Evolutionary conservation across 2,797 vertebrate species (phyloP).

Genomic region (Podarcis lilfordi): DNA sequence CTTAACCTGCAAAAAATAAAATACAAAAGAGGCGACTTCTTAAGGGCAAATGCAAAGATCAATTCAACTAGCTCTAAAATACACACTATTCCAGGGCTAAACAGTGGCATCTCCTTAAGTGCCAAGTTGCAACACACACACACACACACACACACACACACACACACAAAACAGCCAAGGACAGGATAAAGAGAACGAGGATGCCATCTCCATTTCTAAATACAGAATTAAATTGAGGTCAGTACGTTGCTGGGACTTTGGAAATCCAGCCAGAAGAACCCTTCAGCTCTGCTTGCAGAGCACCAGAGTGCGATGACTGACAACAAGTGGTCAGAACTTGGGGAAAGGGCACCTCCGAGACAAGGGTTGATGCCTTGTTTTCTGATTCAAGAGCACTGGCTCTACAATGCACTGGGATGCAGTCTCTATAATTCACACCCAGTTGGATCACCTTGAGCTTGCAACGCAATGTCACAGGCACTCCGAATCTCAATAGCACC

Average conservation of each 20-base stretch:
- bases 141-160: background rate
- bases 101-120: background rate
- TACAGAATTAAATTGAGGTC: background rate
- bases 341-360: background rate
- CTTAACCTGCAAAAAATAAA: background rate
- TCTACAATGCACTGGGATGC: too few relatives aligned
- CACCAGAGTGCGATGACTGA: background rate
- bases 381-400: background rate
- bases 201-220: background rate
- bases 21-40: background rate
- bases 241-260: background rate
- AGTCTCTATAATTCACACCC: background rate
- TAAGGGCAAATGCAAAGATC: background rate
- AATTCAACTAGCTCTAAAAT: background rate
- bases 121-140: background rate
- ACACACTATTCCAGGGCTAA: background rate
- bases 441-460: background rate
- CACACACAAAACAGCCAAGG: background rate
- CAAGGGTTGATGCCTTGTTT: background rate
- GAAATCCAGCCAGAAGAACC: constrained; percentile 6
- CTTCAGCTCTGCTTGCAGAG: background rate
- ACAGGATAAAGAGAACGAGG: background rate
- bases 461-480: background rate
- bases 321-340: background rate
- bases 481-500: background rate